Conservation (phyloP, 2,113 vertebrate genomes). For the Ophthalmolycus amberensis region DNA sequence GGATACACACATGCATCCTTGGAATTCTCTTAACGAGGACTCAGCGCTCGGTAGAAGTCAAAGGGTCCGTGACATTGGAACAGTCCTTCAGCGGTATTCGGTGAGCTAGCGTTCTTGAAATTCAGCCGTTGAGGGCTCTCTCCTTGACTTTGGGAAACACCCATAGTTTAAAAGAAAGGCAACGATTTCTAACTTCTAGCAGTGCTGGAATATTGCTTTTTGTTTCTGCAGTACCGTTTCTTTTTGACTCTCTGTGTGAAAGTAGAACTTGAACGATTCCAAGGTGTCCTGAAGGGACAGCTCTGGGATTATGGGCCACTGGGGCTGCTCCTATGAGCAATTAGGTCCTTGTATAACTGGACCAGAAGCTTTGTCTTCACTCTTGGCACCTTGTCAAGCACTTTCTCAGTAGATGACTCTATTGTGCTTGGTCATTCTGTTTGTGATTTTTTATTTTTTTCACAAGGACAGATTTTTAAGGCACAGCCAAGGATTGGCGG, state of each 20-base stretch:
- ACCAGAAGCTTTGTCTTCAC: conserved; percentile 32
- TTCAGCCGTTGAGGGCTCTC: background rate
- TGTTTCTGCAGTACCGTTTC: background rate
- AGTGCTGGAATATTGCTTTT: background rate
- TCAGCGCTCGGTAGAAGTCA: too few relatives aligned
- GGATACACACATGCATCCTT: too few relatives aligned
- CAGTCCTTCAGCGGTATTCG: background rate
- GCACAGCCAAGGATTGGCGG: conserved; percentile 16
- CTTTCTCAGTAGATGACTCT: conserved; percentile 9
- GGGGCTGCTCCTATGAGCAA: conserved; percentile 15
- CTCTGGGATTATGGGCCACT: background rate
- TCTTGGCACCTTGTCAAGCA: conserved; percentile 13
- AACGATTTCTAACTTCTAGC: background rate
- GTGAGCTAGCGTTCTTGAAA: background rate
- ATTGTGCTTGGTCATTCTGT: conserved; percentile 31
- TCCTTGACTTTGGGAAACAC: too few relatives aligned
- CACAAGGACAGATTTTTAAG: conserved; percentile 27
- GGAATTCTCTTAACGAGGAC: too few relatives aligned
- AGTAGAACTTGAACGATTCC: background rate
- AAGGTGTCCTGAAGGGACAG: conserved; percentile 7
- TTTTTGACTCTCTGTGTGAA: background rate
- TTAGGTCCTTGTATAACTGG: conserved; percentile 22
- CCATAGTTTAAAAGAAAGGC: background rate
- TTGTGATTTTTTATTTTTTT: background rate
- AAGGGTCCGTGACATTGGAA: too few relatives aligned